Percentiles rank a stretch among this genome's conserved stretches.
These are phyloP conservation scores for Petrolisthes manimaculis DNA, from an alignment of 2,888 invertebrate species.

Conservation along the genomic window DNA sequence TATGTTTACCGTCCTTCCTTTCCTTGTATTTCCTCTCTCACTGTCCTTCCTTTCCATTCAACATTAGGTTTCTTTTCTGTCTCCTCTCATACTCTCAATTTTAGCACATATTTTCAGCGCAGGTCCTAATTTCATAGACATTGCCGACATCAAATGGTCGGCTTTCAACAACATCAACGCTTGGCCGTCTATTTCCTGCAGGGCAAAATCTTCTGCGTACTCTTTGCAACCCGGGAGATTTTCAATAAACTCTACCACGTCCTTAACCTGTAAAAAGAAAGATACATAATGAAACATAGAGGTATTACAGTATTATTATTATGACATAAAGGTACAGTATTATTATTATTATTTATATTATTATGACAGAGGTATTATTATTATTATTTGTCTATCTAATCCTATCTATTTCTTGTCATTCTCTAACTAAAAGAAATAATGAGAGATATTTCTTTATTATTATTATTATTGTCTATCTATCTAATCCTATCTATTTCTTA, in stretches of 20 bases:
- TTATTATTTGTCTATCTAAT: too few relatives aligned
- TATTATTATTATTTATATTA: too few relatives aligned
- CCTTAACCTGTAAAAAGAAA: slow-evolving; percentile 76
- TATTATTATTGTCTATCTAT: too few relatives aligned
- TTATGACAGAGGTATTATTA: too few relatives aligned
- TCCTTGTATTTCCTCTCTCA: too few relatives aligned
- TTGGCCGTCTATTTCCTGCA: slow-evolving; percentile 96
- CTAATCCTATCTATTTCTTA: too few relatives aligned
- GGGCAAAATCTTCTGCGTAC: slow-evolving; percentile 93
- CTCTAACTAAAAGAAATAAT: neutral
- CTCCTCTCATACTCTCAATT: slow-evolving; percentile 85
- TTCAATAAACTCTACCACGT: slow-evolving; percentile 89
- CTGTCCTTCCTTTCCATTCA: too few relatives aligned
- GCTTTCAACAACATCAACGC: slow-evolving; percentile 91
- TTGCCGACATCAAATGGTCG: slow-evolving; percentile 93
- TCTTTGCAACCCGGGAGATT: slow-evolving; percentile 90
- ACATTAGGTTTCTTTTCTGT: slow-evolving; percentile 68
- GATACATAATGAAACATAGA: neutral
- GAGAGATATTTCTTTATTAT: neutral
- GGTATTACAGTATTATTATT: neutral
- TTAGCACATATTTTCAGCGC: slow-evolving; percentile 95
- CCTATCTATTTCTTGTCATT: too few relatives aligned
- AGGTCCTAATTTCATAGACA: slow-evolving; percentile 95
- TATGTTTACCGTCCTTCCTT: too few relatives aligned
- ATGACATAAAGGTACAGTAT: too few relatives aligned